Evolutionary conservation across 2,113 vertebrate genomes (phyloP).

Genomic region (Triplophysa tibetana): DNA sequence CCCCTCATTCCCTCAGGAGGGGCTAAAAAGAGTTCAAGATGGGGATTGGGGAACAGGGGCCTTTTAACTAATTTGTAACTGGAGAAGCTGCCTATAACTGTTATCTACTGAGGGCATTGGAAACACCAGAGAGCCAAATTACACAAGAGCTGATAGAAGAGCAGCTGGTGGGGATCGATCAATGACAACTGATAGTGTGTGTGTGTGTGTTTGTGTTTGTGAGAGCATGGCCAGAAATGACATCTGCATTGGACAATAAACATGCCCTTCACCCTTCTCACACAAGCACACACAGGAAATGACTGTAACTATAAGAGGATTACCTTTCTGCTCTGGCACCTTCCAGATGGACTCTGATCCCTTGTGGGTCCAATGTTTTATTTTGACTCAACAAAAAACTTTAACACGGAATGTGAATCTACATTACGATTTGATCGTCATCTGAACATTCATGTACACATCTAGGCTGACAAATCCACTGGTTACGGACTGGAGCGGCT

Average conservation of each 20-base stretch:
- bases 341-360: slow-evolving; percentile 65
- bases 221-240: slow-evolving; percentile 49
- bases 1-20: not conserved
- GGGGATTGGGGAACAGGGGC: not conserved
- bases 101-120: slow-evolving; percentile 65
- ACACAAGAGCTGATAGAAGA: slow-evolving; percentile 67
- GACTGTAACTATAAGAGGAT: slow-evolving; percentile 69
- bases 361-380: slow-evolving; percentile 47
- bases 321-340: slow-evolving; percentile 63
- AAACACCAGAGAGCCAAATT: slow-evolving; percentile 62
- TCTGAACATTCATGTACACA: not conserved
- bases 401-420: not conserved
- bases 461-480: not conserved
- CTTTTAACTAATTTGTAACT: slow-evolving; percentile 67
- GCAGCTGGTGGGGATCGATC: slow-evolving; percentile 73
- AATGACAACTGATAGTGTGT: slow-evolving; percentile 62
- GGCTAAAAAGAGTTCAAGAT: not conserved
- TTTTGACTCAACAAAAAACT: slow-evolving; percentile 30
- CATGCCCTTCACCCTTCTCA: slow-evolving; percentile 38
- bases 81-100: slow-evolving; percentile 65
- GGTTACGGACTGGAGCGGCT: not conserved
- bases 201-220: slow-evolving; percentile 23
- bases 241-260: slow-evolving; percentile 65
- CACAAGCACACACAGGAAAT: slow-evolving; percentile 48
- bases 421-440: not conserved